Evolutionary conservation across 1,140 invertebrate genomes (phyloP).

Genomic region (Tetragonula clypearis): DNA sequence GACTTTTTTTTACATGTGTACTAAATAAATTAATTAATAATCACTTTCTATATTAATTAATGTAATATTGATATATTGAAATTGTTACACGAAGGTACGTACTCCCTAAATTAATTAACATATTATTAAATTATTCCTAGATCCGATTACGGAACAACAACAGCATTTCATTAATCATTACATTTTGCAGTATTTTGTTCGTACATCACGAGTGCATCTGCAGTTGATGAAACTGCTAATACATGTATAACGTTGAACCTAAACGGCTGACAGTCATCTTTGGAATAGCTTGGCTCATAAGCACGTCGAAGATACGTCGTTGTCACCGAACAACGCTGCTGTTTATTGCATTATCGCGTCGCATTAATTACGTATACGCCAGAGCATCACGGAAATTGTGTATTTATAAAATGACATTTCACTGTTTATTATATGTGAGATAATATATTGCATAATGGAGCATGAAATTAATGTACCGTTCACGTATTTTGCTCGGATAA

Average conservation of each 20-base stretch:
- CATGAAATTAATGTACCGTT: constrained; percentile 10
- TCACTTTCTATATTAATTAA: too few species aligned
- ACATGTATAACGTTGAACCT: background rate
- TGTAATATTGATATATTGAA: too few species aligned
- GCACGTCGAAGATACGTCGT: background rate
- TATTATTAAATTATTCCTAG: background rate
- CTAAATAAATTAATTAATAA: too few species aligned
- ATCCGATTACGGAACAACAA: background rate
- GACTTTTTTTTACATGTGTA: too few species aligned
- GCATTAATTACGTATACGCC: background rate
- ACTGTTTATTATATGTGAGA: constrained; percentile 8
- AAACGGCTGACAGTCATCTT: background rate
- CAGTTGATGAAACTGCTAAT: too few species aligned
- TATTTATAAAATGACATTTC: constrained; percentile 42
- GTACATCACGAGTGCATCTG: too few species aligned
- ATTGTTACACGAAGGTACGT: background rate
- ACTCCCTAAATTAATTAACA: background rate
- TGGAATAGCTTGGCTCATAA: background rate
- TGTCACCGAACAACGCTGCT: background rate
- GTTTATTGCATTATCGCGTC: background rate
- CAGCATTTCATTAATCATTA: background rate
- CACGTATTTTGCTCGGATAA: constrained; percentile 7
- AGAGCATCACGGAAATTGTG: background rate
- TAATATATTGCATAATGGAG: constrained; percentile 19
- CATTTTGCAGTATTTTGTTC: background rate